Conservation (phyloP, 2,113 vertebrate species). For the Nasalis larvatus region DNA sequence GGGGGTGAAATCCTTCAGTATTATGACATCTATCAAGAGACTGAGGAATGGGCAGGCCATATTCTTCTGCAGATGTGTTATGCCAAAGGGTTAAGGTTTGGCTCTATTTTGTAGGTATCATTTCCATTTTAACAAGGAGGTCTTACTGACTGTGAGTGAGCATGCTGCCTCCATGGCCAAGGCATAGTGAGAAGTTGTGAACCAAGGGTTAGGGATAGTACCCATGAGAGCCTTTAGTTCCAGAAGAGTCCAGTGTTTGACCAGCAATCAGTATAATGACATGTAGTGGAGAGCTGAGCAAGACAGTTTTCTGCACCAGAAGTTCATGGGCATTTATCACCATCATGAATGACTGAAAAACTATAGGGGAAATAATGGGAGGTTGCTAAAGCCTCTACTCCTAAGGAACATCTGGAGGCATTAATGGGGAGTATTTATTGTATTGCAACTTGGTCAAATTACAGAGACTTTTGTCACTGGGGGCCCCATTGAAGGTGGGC, state of each 20-base stretch:
- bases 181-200: neutral
- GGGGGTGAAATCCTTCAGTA: neutral
- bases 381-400: neutral
- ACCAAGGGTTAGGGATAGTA: neutral
- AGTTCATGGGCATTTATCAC: neutral
- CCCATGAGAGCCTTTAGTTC: neutral
- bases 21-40: neutral
- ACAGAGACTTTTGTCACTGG: too few species aligned
- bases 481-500: accelerated
- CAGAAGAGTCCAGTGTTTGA: neutral
- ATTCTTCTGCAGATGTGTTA: neutral
- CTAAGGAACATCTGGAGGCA: neutral
- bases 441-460: neutral
- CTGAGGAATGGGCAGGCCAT: neutral
- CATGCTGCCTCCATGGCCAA: neutral
- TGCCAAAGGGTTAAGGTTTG: neutral
- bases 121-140: neutral
- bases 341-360: neutral
- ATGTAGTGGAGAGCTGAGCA: neutral
- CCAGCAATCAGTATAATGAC: neutral
- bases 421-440: neutral
- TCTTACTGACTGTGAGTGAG: neutral
- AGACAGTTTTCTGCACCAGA: neutral
- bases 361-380: neutral
- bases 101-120: neutral